Evolutionary conservation across 1,140 invertebrate species (phyloP), one percentile per base, ranked within the genome.

Genomic region (Macrobrachium rosenbergii): DNA sequence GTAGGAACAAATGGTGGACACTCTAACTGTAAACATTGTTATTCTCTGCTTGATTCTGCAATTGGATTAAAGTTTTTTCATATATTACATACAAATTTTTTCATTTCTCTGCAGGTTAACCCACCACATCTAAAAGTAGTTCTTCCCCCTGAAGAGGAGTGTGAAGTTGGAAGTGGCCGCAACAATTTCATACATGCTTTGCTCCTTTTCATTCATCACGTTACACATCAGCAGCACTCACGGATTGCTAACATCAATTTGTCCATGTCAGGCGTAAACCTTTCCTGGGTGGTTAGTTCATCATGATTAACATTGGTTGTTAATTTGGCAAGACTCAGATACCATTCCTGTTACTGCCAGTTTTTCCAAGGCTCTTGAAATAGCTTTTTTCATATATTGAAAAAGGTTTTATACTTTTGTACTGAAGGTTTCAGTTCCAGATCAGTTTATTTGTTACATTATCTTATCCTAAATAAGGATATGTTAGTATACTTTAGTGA

Each of bases 141-240:
- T 79, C 92, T 95, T 64, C 87, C 88, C 0, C 82, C 76, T 21
- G 89, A 86, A 16, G 87, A 80, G 16, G 84, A 83, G 37, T 88
- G 89, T 67, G 85, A 89, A 23, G 87, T 88, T 21, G 87, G 76
- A 17, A 82, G 69, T 64, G 96, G 96, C 72, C 93, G 96, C 77
- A 97, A 96, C 91, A 97, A 97, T 92, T 92, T 97, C 81, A 96
- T 97, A 90, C 95, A 96, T 90, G 95, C 95, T 8, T 92, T 97
- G 10, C 91, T 97, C 59, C 93, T 97, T 75, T 97, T 97, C 91
- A 91, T 97, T 0, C 94, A 96, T 91, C 94, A 95, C 87, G 94
- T 97, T 60, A 84, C 81, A 12, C 82, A 89, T 21, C 59, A 84
- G 10, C 86, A 89, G n/a, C 89, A 89, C 59, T 88, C 85, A 6